A percentile compares a stretch with the other conserved stretches of the same genome.
These are phyloP conservation scores for Norana najaformis DNA, from an alignment of 2,888 invertebrate species.

Conservation along the genomic window DNA sequence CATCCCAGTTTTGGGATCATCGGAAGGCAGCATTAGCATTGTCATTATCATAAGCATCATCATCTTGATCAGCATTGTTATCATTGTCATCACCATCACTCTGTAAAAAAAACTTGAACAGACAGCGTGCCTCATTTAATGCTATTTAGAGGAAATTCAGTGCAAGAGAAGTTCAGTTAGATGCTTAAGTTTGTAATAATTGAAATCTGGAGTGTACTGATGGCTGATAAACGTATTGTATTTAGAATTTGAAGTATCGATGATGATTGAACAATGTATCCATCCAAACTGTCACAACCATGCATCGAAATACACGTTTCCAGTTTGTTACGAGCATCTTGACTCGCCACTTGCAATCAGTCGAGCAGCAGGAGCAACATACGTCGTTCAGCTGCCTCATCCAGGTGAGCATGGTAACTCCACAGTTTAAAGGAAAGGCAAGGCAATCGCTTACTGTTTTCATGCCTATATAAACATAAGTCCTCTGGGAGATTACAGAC, in stretches of 20 bases:
- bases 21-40: neutral
- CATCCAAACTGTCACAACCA: neutral
- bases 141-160: neutral
- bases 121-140: neutral
- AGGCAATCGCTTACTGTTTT: neutral
- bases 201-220: neutral
- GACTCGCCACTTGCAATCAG: conserved; percentile 10
- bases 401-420: neutral
- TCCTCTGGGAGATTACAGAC: neutral
- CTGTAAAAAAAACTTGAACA: neutral
- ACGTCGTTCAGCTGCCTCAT: conserved; percentile 4
- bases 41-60: neutral
- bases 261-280: conserved; percentile 1
- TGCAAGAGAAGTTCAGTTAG: neutral
- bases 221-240: neutral
- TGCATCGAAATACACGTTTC: conserved; percentile 18
- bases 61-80: neutral
- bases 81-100: neutral
- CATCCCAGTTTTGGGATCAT: neutral
- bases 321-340: conserved; percentile 8
- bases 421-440: no score
- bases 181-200: neutral
- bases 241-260: neutral
- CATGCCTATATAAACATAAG: neutral
- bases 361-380: neutral